Evolutionary conservation across 2,797 vertebrate species (phyloP), one percentile per base, ranked within the genome.

Genomic region (Antrozous pallidus): DNA sequence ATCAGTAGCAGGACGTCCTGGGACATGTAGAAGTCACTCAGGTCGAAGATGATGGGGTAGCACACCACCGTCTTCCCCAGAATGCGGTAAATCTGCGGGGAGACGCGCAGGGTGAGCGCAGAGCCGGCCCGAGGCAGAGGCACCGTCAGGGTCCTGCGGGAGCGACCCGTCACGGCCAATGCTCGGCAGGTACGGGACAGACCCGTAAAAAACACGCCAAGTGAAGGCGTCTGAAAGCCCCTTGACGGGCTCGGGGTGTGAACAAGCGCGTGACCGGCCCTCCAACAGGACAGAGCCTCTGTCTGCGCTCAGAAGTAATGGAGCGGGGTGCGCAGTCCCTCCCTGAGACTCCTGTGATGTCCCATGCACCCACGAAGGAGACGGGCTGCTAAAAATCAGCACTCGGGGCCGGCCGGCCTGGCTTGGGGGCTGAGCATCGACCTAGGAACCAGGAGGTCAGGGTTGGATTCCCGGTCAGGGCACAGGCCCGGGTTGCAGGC

Each of bases 21-120:
- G 94, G 99, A 99, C 99, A 99, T 98, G 98, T 99, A 99, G 98
- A 99, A 99, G 98, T 99, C 99, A 93, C 99, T 99, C 40, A 99
- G 98, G 98, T 99, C 99, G 97, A 99, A 99, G 97, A 99, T 99
- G 97, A 99, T 99, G 0, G 99, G 99, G 97, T 99, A 99, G 97
- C 99, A 99, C 91, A 99, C 99, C 87, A 99, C 99, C 6, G 99
- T 99, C 98, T 99, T 99, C 26, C 99, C 99, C 63, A 99, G 98
- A 94, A 99, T 99, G 49, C 99, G 99, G 98, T 99, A 99, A 97
- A 99, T 99, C 99, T 99, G 97, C 79, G 88, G 87, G 71, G 97
- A 16, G 63, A 96, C 73, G 77, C 47, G 10, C 63, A 22, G 1
- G 24, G 31, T 24, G 69, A 61, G 65, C 18, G 73, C 0, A 13